Evolutionary conservation across 1,140 invertebrate genomes (phyloP), one percentile per base, ranked within the genome.

Genomic region (Panagrolaimus sp.): DNA sequence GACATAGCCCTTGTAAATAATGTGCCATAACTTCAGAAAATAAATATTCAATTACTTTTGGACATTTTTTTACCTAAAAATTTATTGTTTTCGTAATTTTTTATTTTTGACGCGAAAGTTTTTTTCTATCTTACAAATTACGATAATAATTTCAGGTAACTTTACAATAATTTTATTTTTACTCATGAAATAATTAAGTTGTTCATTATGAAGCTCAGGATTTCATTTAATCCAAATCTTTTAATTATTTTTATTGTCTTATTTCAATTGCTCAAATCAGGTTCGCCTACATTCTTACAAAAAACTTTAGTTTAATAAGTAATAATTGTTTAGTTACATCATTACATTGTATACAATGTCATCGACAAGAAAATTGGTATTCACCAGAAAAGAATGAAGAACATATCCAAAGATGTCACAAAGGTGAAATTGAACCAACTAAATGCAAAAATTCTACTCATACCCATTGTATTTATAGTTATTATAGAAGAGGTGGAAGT

Each of bases 371-470:
- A 5, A 23, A 66, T 14, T 80, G 78, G 78, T 78, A 78, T 63
- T 74, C 76, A 1, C 78, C 74, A 9, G 75, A 80, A 20, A 75
- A 78, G 16, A 81, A 75, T 65, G 74, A 81, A 61, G 23, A 71
- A 25, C 69, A 77, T 63, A 74, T 78, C 53, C 46, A 44, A 16
- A 44, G 48, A 47, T 78, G 76, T 61, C 76, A 78, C 53, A 57
- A 66, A 27, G 76, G 76, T 11, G 44, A 63, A 31, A 70, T 78
- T 48, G 42, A 72, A 11, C 67, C 76, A 11, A 78, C 69, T 3
- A 64, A 62, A 44, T 78, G 76, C 53, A 42, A 64, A 23, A 78
- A 78, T 63, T 27, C 67, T n/a, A 66, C 78, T n/a, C 74, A 77
- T 62, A 78, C 76, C 9, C 76, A 78, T 64, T 78, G 76, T 51